Evolutionary conservation across 1,140 invertebrate species (phyloP).

Genomic region (Rhynchophorus ferrugineus): DNA sequence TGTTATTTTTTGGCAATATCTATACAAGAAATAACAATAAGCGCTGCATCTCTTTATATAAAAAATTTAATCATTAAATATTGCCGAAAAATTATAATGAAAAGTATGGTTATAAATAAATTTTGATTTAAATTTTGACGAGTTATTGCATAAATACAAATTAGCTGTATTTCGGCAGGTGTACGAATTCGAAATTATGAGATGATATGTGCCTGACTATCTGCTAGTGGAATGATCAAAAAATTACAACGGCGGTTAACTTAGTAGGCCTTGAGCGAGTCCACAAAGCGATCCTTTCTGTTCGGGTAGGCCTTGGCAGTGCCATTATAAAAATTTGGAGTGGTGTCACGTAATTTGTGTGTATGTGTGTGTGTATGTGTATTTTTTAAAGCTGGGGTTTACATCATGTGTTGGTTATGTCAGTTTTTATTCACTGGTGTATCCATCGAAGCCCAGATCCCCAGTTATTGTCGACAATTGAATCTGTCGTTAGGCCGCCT

Average conservation of each 20-base stretch:
- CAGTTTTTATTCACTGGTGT: constrained; percentile 4
- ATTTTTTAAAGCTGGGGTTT: neutral
- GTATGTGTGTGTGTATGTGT: too few relatives aligned
- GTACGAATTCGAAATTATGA: too few relatives aligned
- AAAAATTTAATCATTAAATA: too few relatives aligned
- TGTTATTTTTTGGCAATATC: too few relatives aligned
- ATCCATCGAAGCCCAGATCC: constrained; percentile 15
- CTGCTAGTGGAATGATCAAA: neutral
- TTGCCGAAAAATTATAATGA: too few relatives aligned
- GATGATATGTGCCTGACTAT: too few relatives aligned
- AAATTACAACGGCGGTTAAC: neutral
- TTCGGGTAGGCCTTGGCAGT: neutral
- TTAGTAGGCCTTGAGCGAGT: neutral
- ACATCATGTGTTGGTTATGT: neutral
- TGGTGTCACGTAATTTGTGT: neutral
- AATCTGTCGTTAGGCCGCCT: constrained; percentile 30
- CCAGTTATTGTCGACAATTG: constrained; percentile 29
- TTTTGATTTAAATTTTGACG: too few relatives aligned
- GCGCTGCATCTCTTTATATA: too few relatives aligned
- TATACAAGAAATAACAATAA: too few relatives aligned
- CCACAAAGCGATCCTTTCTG: neutral
- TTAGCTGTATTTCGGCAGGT: too few relatives aligned
- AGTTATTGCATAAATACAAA: too few relatives aligned
- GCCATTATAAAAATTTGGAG: neutral
- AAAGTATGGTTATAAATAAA: too few relatives aligned